phyloP scores from a whole-genome alignment of 1,140 invertebrate genomes.

The Protaetia brevitarsis region DNA sequence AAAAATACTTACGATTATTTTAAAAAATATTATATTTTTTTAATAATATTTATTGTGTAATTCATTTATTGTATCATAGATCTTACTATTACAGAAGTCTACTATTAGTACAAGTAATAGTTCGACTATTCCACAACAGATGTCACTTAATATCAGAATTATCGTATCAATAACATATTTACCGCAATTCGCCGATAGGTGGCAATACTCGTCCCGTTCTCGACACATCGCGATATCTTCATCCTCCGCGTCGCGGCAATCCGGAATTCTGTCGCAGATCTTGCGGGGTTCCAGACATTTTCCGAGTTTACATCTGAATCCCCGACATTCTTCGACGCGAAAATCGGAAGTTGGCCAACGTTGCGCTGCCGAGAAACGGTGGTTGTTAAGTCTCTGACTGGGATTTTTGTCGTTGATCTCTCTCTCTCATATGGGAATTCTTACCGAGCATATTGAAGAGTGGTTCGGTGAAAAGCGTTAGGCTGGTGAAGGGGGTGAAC shows the following conservation, averaged over 20 bases:
- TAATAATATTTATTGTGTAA: no score
- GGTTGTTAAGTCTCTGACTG: no score
- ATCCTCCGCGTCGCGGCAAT: conserved; percentile 69
- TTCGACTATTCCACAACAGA: background rate
- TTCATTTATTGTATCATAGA: no score
- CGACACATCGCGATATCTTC: conserved; percentile 56
- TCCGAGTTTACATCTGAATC: conserved; percentile 67
- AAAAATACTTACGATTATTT: no score
- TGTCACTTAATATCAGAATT: background rate
- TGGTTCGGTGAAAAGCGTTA: conserved; percentile 32
- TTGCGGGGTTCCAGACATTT: conserved; percentile 60
- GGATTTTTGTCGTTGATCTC: no score
- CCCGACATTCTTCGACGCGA: conserved; percentile 50
- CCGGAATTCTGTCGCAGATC: conserved; percentile 66
- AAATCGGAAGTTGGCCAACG: no score
- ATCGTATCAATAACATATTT: no score
- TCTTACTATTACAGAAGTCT: no score
- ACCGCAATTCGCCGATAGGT: conserved; percentile 39
- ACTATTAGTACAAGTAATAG: no score
- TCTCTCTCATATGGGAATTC: no score
- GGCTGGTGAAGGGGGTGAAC: conserved; percentile 31
- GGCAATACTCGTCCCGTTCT: conserved; percentile 32
- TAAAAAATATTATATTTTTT: no score
- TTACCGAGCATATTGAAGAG: conserved; percentile 34
- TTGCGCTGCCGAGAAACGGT: background rate